Evolutionary conservation across 2,797 vertebrate genomes (phyloP), one percentile per base, ranked within the genome.

Genomic region (Falco biarmicus): DNA sequence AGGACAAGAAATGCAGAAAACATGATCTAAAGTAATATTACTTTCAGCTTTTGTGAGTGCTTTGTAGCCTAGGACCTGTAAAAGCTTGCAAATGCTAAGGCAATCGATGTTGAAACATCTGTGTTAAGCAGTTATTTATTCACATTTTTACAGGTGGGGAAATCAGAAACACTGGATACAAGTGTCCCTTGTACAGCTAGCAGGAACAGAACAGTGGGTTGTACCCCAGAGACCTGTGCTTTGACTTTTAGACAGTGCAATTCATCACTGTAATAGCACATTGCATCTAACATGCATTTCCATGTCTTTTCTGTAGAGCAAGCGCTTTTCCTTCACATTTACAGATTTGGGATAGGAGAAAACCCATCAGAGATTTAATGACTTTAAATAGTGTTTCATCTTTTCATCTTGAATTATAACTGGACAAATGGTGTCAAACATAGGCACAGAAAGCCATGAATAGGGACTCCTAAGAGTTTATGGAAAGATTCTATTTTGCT

Each of bases 1-100:
- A 90, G 77, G 74, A 84, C 70, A 77, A 91, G 84, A 92, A 84
- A 47, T 77, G 53, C 45, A 90, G 70, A 80, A 95, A 93, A 89
- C 64, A 39, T 31, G 7, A 76, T 83, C 48, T 74, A 66, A 93
- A 84, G 51, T 73, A 82, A 20, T 84, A 84, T 7, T 87, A 54
- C 69, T 88, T 96, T 68, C 41, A 75, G 87, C 26, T 81, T 93
- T 68, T 65, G 7, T 37, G 74, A 77, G 31, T 70, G 13, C 11
- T 93, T 3, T 93, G 54, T 66, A 73, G 39, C 29, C 45, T 84
- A 79, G 64, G 41, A 85, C 39, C 15, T 83, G 22, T 57, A 59
- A 82, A 77, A 31, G 3, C 16, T 84, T 90, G 37, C 59, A 77
- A 80, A 56, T 51, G 20, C 34, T 56, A n/a, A 89, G 48, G 59